Evolutionary conservation across 2,888 invertebrate genomes (phyloP).

Genomic region (Caenorhabditis sp.): DNA sequence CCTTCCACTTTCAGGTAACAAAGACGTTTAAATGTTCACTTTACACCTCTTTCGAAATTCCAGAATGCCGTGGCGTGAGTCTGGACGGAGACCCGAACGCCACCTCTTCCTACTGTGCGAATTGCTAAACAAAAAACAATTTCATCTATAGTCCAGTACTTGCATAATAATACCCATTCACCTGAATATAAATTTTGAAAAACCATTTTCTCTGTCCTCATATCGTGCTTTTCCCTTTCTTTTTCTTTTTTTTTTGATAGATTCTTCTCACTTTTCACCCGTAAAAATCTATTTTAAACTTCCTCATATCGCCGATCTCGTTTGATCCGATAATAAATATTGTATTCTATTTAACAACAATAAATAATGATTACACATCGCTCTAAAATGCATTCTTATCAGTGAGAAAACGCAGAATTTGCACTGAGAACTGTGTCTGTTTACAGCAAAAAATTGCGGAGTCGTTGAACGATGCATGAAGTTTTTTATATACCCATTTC

Average conservation of each 20-base stretch:
- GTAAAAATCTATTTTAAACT: background rate
- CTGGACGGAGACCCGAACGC: constrained; percentile 73
- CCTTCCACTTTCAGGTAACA: constrained; percentile 54
- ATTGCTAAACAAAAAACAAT: constrained; percentile 57
- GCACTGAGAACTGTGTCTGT: no score
- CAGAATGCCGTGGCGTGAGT: constrained; percentile 67
- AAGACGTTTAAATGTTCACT: background rate
- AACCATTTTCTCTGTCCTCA: constrained; percentile 11
- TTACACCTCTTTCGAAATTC: background rate
- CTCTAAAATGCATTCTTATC: no score
- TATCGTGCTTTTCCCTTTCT: constrained; percentile 3
- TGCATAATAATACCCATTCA: background rate
- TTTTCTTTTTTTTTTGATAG: background rate
- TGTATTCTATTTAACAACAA: no score
- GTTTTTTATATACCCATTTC: no score
- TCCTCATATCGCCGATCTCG: constrained; percentile 17
- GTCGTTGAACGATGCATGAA: no score
- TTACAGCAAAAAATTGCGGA: no score
- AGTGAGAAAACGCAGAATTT: no score
- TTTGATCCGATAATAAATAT: background rate
- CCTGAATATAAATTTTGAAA: background rate
- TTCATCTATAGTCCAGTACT: background rate
- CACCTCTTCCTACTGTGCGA: constrained; percentile 71
- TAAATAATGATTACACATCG: no score
- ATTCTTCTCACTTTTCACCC: background rate